phyloP scores from a whole-genome alignment of 1,140 invertebrate species.

The Ephestia elutella region DNA sequence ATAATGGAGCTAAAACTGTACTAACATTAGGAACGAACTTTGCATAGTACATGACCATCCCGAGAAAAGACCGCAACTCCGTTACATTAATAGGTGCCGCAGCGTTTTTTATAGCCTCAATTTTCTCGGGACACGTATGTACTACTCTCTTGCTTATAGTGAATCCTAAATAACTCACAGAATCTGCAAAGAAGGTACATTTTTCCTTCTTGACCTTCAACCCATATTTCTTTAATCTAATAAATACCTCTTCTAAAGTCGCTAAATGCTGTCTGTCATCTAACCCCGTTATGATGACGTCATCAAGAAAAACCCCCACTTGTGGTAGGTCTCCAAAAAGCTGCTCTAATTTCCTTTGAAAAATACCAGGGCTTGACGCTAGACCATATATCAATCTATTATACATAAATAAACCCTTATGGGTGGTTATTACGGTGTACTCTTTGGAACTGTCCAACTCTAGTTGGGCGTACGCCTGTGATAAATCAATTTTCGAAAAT shows the following conservation, averaged over 20 bases:
- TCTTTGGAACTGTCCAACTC: constrained; percentile 32
- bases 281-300: constrained; percentile 24
- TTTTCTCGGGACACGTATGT: constrained; percentile 41
- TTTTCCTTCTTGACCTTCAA: constrained; percentile 47
- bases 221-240: constrained; percentile 15
- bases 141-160: constrained; percentile 43
- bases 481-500: constrained; percentile 54
- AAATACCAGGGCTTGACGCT: constrained; percentile 30
- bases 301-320: constrained; percentile 32
- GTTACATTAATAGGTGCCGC: constrained; percentile 37
- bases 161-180: constrained; percentile 48
- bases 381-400: constrained; percentile 35
- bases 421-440: constrained; percentile 36
- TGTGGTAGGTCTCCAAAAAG: constrained; percentile 24
- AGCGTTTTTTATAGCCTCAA: constrained; percentile 48
- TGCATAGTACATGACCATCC: too few relatives aligned
- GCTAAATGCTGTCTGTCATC: constrained; percentile 15
- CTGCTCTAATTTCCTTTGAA: constrained; percentile 23
- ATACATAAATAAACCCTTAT: constrained; percentile 33
- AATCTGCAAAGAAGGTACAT: constrained; percentile 36
- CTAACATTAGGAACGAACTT: constrained; percentile 25
- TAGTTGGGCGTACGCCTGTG: constrained; percentile 53
- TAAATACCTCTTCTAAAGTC: constrained; percentile 22
- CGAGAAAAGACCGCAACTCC: constrained; percentile 46
- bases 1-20: constrained; percentile 12